Percentiles rank a stretch among this genome's conserved stretches.
Evolutionary conservation across 2,888 invertebrate genomes (phyloP).

Genomic region (Achlya flavicornis): DNA sequence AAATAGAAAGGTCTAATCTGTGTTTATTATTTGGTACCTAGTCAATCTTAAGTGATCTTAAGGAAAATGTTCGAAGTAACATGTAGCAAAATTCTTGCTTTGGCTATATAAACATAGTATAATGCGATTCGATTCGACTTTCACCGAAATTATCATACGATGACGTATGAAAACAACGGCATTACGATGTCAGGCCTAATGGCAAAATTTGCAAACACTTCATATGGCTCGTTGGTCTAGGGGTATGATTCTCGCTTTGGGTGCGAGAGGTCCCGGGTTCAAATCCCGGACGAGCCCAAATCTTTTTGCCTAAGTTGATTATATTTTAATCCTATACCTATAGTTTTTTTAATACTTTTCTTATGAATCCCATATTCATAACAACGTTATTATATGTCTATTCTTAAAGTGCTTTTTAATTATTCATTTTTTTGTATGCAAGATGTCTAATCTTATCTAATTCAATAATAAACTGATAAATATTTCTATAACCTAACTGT

Average conservation of each 20-base stretch:
- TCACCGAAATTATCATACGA: neutral
- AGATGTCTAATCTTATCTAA: no score
- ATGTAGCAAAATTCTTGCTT: no score
- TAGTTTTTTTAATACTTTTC: neutral
- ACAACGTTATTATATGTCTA: neutral
- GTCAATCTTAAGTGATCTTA: no score
- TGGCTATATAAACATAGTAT: no score
- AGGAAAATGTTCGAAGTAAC: no score
- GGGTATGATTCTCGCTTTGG: slow-evolving; percentile 85
- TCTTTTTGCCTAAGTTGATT: slow-evolving; percentile 34
- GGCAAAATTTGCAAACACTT: slow-evolving; percentile 35
- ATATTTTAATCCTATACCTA: slow-evolving; percentile 18
- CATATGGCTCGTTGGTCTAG: slow-evolving; percentile 83
- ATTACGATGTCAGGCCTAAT: slow-evolving; percentile 23
- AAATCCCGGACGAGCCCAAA: slow-evolving; percentile 84
- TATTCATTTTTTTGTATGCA: neutral
- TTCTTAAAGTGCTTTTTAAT: neutral
- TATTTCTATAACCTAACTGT: no score
- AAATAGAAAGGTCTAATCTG: no score
- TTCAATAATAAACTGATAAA: no score
- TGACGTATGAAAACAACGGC: neutral
- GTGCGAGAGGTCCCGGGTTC: slow-evolving; percentile 85
- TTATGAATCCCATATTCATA: neutral
- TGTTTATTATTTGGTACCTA: no score
- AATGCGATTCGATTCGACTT: neutral